Evolutionary conservation across 2,113 vertebrate species (phyloP).

Genomic region (Tychaedon coryphoeus): DNA sequence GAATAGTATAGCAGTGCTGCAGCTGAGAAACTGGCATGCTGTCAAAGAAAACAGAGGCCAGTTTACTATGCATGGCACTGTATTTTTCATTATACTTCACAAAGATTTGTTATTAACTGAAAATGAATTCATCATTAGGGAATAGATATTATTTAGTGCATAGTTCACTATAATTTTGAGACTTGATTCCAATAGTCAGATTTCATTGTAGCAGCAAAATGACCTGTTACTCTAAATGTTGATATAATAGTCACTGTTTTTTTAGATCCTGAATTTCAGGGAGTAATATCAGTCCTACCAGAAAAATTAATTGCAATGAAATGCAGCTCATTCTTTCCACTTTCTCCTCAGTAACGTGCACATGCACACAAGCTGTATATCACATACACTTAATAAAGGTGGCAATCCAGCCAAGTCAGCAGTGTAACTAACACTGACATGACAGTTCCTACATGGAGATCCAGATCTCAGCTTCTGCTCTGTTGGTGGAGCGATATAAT

Average conservation of each 20-base stretch:
- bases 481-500: not conserved
- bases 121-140: slow-evolving; percentile 67
- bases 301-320: not conserved
- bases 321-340: not conserved
- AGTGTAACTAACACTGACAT: not conserved
- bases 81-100: slow-evolving; percentile 67
- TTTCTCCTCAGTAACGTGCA: not conserved
- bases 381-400: not conserved
- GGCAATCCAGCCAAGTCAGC: not conserved
- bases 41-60: slow-evolving; percentile 67
- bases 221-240: not conserved
- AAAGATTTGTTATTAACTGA: slow-evolving; percentile 65
- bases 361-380: not conserved
- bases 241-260: not conserved
- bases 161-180: not conserved
- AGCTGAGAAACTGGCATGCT: slow-evolving; percentile 65
- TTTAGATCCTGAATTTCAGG: not conserved
- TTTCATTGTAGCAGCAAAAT: not conserved
- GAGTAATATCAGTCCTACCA: not conserved
- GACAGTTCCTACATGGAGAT: not conserved
- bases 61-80: slow-evolving; percentile 60
- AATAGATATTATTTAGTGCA: slow-evolving; percentile 55
- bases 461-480: not conserved
- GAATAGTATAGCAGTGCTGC: slow-evolving; percentile 51
- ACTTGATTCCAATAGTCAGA: not conserved